Evolutionary conservation across 2,888 invertebrate genomes (phyloP).

Genomic region (Ormia ochracea): DNA sequence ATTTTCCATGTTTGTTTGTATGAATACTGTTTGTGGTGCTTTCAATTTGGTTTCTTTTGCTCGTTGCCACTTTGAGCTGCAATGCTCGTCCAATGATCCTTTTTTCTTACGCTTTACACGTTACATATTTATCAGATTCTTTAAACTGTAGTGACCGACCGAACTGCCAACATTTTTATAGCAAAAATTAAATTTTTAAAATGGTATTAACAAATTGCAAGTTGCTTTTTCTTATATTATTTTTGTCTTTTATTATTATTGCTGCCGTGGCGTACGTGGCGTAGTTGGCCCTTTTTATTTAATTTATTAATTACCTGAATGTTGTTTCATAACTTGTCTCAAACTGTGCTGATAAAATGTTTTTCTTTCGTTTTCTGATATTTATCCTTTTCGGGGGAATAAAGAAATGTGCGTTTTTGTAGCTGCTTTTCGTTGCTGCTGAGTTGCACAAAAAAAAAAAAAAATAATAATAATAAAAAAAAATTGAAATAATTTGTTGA

Average conservation of each 20-base stretch:
- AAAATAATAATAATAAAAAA: too few species aligned
- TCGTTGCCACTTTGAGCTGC: not conserved
- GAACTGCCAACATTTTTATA: constrained; percentile 57
- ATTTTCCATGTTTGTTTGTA: not conserved
- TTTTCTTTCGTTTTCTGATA: constrained; percentile 44
- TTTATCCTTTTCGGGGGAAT: constrained; percentile 17
- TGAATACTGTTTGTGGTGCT: not conserved
- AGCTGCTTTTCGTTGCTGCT: not conserved
- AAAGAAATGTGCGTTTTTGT: constrained; percentile 17
- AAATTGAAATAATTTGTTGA: constrained; percentile 49
- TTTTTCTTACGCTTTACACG: constrained; percentile 16
- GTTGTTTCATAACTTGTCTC: constrained; percentile 57
- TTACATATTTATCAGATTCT: constrained; percentile 57
- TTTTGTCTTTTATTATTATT: not conserved
- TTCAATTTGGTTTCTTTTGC: not conserved
- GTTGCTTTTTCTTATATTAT: constrained; percentile 34
- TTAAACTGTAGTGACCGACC: constrained; percentile 31
- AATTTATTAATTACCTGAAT: constrained; percentile 58
- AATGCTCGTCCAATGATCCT: constrained; percentile 21
- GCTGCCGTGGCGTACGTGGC: not conserved
- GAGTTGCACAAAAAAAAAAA: not conserved
- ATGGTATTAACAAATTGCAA: constrained; percentile 65
- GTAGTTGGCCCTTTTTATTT: constrained; percentile 27
- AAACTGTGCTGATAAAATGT: constrained; percentile 58
- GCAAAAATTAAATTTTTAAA: constrained; percentile 63